Percentiles rank a stretch among this genome's conserved stretches.
Conservation (phyloP, 2,888 invertebrate genomes). For the Drosophila yooni region DNA sequence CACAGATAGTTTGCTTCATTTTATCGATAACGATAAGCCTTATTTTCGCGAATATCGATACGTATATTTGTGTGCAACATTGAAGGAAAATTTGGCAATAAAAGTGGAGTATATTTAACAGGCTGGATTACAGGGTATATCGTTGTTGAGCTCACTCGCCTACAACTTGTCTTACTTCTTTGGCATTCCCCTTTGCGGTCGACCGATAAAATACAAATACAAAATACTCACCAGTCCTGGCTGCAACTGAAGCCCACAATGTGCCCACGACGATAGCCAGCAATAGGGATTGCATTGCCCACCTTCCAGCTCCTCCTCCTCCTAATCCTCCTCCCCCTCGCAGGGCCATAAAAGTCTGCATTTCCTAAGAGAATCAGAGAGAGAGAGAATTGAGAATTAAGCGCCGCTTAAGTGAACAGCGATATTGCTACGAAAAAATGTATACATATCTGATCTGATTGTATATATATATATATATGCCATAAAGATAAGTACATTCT, state of each 20-base stretch:
- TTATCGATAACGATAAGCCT: no score
- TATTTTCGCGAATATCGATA: no score
- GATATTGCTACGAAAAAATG: slow-evolving; percentile 3
- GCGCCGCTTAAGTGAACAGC: slow-evolving; percentile 43
- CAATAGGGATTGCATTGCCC: slow-evolving; percentile 36
- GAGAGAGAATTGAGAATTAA: slow-evolving; percentile 15
- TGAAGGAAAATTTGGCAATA: neutral
- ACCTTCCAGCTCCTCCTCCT: neutral
- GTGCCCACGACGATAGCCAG: slow-evolving; percentile 54
- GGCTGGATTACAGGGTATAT: neutral
- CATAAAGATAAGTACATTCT: slow-evolving; percentile 18
- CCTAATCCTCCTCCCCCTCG: neutral
- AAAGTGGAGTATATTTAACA: neutral
- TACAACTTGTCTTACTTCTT: neutral
- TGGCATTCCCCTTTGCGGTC: slow-evolving; percentile 44
- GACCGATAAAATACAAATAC: slow-evolving; percentile 5
- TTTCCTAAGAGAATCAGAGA: slow-evolving; percentile 2
- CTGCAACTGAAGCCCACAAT: slow-evolving; percentile 72
- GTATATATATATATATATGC: neutral
- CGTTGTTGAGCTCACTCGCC: neutral
- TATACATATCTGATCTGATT: slow-evolving; percentile 3
- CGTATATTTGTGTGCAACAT: neutral
- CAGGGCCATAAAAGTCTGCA: slow-evolving; percentile 10
- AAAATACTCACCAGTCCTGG: slow-evolving; percentile 75
- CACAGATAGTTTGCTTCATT: no score